Evolutionary conservation across 2,113 vertebrate species (phyloP), one percentile per base, ranked within the genome.

Genomic region (Daubentonia madagascariensis): DNA sequence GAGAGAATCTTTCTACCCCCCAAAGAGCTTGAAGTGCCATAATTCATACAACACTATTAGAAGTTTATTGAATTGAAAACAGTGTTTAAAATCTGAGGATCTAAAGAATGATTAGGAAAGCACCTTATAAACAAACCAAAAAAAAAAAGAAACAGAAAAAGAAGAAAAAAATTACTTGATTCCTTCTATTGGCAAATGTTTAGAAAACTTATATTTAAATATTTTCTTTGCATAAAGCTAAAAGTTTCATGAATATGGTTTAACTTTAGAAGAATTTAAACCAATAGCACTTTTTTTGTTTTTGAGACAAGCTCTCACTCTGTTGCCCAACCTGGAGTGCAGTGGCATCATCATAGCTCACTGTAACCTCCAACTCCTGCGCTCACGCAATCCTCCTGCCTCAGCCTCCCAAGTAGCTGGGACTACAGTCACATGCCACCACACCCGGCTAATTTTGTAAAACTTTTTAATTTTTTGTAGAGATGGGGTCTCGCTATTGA

Each of bases 191-290:
- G 61, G 50, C 43, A 89, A 89, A 84, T 85, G 72, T 45, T 73
- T 79, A 73, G 68, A 73, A 97, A 95, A 89, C 48, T 48, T 83
- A 59, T 7, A 92, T 28, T 70, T 73, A 92, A 85, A 78, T 63
- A 3, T 85, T 79, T 87, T 85, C 85, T 30, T 76, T 94, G 22
- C 79, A 59, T 97, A 85, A 90, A 67, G 32, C 4, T 93, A 45
- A 90, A 70, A 86, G 61, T 65, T 43, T 93, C 8, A 65, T 81
- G n/a, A 91, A 68, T 76, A 23, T 93, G 23, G n/a, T 14, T 85
- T 88, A 54, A 61, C 76, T 94, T 88, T 70, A 37, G 30, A 91
- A 94, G 45, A 65, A 83, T 28, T 63, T 63, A 63, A 61, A 20
- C 1, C 5, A 63, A 63, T 13, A 63, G 61, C 28, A 63, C 25